phyloP scores from a whole-genome alignment of 1,140 invertebrate genomes.

The Nebria ingens region DNA sequence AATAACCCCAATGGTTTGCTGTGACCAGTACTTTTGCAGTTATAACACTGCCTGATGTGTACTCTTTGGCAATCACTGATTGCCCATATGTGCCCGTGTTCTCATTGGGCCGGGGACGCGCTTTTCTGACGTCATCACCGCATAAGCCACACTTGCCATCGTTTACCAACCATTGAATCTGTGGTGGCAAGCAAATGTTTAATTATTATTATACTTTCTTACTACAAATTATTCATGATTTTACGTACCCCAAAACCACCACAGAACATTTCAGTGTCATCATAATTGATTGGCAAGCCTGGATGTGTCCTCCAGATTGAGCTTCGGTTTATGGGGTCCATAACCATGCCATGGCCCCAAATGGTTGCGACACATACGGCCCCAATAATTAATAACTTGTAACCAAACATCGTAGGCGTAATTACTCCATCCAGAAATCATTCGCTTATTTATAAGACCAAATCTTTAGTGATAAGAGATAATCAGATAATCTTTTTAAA shows the following conservation, averaged over 20 bases:
- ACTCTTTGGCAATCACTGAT: conserved; percentile 33
- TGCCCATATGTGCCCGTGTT: conserved; percentile 40
- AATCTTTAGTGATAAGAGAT: too few relatives aligned
- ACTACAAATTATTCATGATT: too few relatives aligned
- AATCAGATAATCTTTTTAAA: too few relatives aligned
- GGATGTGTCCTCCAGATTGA: conserved; percentile 31
- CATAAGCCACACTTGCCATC: conserved; percentile 33
- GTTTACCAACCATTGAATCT: conserved; percentile 27
- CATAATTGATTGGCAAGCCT: conserved; percentile 27
- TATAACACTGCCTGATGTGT: conserved; percentile 29
- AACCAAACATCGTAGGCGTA: too few relatives aligned
- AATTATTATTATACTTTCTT: too few relatives aligned
- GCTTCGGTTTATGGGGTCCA: conserved; percentile 31
- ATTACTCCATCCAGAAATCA: too few relatives aligned
- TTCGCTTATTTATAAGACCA: too few relatives aligned
- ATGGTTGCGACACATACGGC: conserved; percentile 11
- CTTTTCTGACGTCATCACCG: conserved; percentile 31
- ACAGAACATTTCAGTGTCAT: conserved; percentile 19
- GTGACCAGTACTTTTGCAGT: conserved; percentile 32
- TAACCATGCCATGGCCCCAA: conserved; percentile 30
- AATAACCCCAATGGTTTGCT: conserved; percentile 39
- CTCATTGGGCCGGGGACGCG: conserved; percentile 41
- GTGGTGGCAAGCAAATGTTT: too few relatives aligned
- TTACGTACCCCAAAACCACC: background rate
- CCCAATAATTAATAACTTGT: background rate